These are phyloP conservation scores for Ypsolopha sequella DNA, from an alignment of 2,888 invertebrate species.

Conservation along the genomic window DNA sequence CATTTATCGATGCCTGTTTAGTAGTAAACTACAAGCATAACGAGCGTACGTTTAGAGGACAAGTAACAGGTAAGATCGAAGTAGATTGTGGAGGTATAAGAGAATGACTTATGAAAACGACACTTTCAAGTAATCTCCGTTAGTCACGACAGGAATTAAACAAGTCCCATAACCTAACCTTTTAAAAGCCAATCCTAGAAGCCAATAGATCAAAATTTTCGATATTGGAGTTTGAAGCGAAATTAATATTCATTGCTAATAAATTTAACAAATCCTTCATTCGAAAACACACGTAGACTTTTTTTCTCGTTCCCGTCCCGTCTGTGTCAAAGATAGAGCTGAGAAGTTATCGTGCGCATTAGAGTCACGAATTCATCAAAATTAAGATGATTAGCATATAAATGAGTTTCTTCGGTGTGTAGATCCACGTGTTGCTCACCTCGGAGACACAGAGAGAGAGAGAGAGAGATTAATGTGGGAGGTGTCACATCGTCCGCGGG, in stretches of 20 bases:
- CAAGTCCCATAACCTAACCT: too few species aligned
- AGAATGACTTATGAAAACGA: too few species aligned
- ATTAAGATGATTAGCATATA: constrained; percentile 66
- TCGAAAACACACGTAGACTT: not conserved
- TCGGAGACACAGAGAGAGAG: constrained; percentile 29
- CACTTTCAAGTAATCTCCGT: too few species aligned
- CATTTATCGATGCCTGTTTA: not conserved
- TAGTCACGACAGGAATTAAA: too few species aligned
- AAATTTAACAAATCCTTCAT: not conserved
- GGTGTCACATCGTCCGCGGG: constrained; percentile 42
- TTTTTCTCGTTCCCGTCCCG: not conserved
- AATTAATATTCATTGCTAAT: not conserved
- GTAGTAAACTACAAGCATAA: constrained; percentile 1
- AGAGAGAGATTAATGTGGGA: constrained; percentile 61
- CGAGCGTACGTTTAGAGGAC: too few species aligned
- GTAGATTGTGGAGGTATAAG: too few species aligned
- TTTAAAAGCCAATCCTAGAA: too few species aligned
- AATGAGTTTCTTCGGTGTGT: constrained; percentile 64
- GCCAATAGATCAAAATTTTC: too few species aligned
- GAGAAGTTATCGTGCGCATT: constrained; percentile 24
- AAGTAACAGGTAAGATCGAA: too few species aligned
- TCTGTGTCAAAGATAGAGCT: not conserved
- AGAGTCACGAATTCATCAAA: constrained; percentile 61
- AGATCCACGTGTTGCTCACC: constrained; percentile 63
- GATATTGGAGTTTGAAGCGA: not conserved